A percentile compares a stretch with the other conserved stretches of the same genome.
Evolutionary conservation across 2,113 vertebrate species (phyloP).

Genomic region (Melanotaenia duboulayi): DNA sequence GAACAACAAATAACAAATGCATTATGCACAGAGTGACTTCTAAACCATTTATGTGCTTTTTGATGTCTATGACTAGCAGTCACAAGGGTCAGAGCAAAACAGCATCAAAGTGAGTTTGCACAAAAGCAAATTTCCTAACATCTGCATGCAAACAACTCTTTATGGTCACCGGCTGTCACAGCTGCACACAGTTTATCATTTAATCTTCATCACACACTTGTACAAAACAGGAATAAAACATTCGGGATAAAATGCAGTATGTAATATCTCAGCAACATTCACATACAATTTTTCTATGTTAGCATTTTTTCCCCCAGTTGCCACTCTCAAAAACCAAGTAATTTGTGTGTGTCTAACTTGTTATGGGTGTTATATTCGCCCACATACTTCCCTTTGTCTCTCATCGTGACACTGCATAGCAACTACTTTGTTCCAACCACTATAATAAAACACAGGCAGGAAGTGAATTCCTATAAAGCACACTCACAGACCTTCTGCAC

Average conservation of each 20-base stretch:
- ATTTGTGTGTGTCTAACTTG: slow-evolving; percentile 32
- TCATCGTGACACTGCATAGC: slow-evolving; percentile 57
- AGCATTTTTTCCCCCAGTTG: slow-evolving; percentile 16
- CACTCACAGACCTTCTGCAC: slow-evolving; percentile 43
- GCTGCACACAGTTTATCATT: not conserved
- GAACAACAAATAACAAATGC: slow-evolving; percentile 13
- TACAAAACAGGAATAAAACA: slow-evolving; percentile 13
- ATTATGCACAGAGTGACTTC: slow-evolving; percentile 23
- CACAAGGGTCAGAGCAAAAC: slow-evolving; percentile 9
- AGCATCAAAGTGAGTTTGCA: slow-evolving; percentile 8
- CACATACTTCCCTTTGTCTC: slow-evolving; percentile 58
- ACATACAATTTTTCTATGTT: slow-evolving; percentile 29
- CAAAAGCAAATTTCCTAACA: not conserved
- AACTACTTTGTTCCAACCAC: slow-evolving; percentile 56
- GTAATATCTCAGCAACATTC: slow-evolving; percentile 10
- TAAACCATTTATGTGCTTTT: slow-evolving; percentile 11
- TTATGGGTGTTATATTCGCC: slow-evolving; percentile 32
- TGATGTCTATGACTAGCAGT: slow-evolving; percentile 5
- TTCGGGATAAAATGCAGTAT: not conserved
- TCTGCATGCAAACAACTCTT: slow-evolving; percentile 11
- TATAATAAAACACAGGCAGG: slow-evolving; percentile 53
- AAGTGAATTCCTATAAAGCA: slow-evolving; percentile 70
- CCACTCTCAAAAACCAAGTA: slow-evolving; percentile 14
- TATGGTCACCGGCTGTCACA: slow-evolving; percentile 3
- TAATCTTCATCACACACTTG: not conserved